These are phyloP conservation scores for Anthoptus insignis DNA, from an alignment of 2,888 invertebrate genomes.

Conservation along the genomic window DNA sequence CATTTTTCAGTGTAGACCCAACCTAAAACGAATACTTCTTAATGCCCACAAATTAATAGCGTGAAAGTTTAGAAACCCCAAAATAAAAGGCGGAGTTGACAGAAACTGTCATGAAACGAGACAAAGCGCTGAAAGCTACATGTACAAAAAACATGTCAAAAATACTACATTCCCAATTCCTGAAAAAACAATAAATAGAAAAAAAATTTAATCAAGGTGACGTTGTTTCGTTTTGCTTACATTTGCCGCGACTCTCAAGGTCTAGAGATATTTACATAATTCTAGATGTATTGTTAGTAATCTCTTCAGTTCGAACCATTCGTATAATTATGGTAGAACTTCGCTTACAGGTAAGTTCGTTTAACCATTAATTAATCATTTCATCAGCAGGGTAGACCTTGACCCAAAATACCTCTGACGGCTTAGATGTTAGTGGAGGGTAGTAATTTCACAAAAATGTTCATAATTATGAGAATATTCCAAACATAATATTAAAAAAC, in stretches of 20 bases:
- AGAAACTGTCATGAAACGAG: constrained; percentile 27
- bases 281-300: background rate
- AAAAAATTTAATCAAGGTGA: background rate
- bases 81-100: constrained; percentile 13
- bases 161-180: too few species aligned
- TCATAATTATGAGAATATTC: too few species aligned
- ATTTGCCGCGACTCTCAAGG: background rate
- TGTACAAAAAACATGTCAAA: too few species aligned
- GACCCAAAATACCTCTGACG: too few species aligned
- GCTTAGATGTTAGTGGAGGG: too few species aligned
- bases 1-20: background rate
- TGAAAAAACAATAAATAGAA: background rate
- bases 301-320: background rate
- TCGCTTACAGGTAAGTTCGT: too few species aligned
- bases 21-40: background rate
- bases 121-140: constrained; percentile 26
- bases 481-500: background rate
- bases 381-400: too few species aligned
- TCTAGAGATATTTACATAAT: background rate
- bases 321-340: too few species aligned
- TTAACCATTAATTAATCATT: too few species aligned
- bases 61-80: constrained; percentile 18
- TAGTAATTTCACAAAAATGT: too few species aligned
- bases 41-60: too few species aligned
- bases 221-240: background rate